Base-by-base conservation (phyloP, 2,797 vertebrate species). In the Cetoscarus ocellatus region DNA sequence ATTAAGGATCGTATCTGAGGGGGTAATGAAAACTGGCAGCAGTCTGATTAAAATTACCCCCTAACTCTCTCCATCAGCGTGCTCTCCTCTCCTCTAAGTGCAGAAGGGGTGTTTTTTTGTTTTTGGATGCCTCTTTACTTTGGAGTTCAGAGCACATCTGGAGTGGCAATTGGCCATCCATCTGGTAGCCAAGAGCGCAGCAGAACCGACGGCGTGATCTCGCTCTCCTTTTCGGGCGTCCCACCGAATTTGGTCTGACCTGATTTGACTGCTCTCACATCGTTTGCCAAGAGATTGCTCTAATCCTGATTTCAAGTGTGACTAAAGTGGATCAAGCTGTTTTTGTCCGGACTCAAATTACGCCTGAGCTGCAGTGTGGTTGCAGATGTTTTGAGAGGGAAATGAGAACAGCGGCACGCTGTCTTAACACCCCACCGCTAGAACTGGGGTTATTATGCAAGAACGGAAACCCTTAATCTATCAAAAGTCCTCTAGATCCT, bases 301-400 rank as follows among this genome's bases (percentile, higher is more conserved):
- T 90, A 89, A 89, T 88, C 86, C 86, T 62, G 87, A 91, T 88
- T 90, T 90, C 76, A 86, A 92, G 90, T 89, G 87, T 90, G 88
- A 91, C 88, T 86, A 88, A 92, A 91, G 86, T 92, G 88, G 87
- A 91, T 92, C 73, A 84, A 82, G 78, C 82, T 62, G 83, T 84
- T 86, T 42, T 85, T 85, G 84, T 88, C 76, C 80, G 69, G 86
- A 77, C 73, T 79, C 71, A 88, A 87, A 92, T 88, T 77, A 81
- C 15, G 73, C 77, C 84, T 66, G 75, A 80, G 79, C 69, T 40
- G 77, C 75, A 66, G 8, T 44, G 67, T 75, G 56, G 76, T 73
- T 71, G 75, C 84, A 86, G 81, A 86, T 91, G 85, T 85, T 85
- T 60, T 70, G 27, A 65, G 39, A 48, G 79, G 72, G 71, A 72